These are phyloP conservation scores for Asobara japonica DNA, from an alignment of 1,140 invertebrate species.

Conservation along the genomic window DNA sequence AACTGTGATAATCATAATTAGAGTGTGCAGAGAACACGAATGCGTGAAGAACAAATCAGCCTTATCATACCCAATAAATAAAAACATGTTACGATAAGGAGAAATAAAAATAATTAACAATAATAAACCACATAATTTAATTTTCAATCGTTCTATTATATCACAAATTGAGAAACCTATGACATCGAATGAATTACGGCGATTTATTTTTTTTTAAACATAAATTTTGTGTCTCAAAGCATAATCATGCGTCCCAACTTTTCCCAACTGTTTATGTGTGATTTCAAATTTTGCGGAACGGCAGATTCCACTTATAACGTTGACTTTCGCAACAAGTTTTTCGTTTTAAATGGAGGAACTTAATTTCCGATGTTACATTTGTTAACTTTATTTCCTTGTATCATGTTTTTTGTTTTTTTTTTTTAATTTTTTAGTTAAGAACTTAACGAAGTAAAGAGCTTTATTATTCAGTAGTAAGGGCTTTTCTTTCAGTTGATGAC, in stretches of 20 bases:
- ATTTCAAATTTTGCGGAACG: no score
- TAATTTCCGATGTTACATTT: neutral
- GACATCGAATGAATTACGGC: neutral
- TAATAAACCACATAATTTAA: no score
- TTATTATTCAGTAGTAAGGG: neutral
- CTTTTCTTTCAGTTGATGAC: neutral
- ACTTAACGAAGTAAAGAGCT: neutral
- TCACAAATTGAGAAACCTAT: neutral
- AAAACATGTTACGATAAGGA: no score
- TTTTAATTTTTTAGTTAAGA: slow-evolving; percentile 5
- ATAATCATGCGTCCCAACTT: no score
- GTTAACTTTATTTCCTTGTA: neutral
- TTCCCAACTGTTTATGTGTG: no score
- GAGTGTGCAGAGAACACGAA: no score
- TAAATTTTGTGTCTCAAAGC: neutral
- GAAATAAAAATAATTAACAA: no score
- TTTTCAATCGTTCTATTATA: neutral
- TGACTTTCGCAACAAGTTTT: neutral
- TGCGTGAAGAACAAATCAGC: no score
- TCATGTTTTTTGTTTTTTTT: neutral
- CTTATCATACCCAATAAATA: no score
- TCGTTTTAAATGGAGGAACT: neutral
- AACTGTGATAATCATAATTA: no score
- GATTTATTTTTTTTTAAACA: neutral
- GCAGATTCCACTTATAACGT: neutral